phyloP scores from a whole-genome alignment of 2,113 vertebrate genomes.

The Lophotis ruficrista region DNA sequence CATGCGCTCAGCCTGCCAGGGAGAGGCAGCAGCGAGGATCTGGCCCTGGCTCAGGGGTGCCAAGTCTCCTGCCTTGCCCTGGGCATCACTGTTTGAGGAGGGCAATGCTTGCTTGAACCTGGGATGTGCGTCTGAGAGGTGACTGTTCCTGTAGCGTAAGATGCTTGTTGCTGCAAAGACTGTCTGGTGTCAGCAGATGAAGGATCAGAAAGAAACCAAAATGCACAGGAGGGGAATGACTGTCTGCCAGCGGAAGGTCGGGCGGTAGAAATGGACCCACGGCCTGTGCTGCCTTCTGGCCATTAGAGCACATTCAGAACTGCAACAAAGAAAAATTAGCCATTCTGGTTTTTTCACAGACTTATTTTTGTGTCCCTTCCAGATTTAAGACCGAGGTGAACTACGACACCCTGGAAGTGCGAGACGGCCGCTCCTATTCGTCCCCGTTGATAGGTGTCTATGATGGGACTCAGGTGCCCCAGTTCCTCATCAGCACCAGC shows the following conservation, averaged over 20 bases:
- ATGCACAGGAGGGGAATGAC: rapidly evolving
- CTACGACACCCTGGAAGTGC: slow-evolving; percentile 93
- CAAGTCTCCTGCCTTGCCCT: not conserved
- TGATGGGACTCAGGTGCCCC: slow-evolving; percentile 97
- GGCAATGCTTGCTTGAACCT: not conserved
- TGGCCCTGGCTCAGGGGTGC: rapidly evolving
- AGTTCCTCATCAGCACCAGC: slow-evolving; percentile 99
- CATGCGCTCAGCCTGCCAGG: not conserved
- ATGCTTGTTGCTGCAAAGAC: not conserved
- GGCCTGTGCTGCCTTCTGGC: not conserved
- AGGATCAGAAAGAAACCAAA: not conserved
- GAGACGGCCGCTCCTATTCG: slow-evolving; percentile 92
- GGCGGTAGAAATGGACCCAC: rapidly evolving
- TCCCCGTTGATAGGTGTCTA: slow-evolving; percentile 93
- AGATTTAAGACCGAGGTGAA: slow-evolving; percentile 98
- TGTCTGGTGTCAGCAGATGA: not conserved
- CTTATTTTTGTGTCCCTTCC: not conserved
- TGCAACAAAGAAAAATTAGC: rapidly evolving
- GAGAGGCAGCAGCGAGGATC: not conserved
- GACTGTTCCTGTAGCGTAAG: rapidly evolving
- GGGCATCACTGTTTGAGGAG: not conserved
- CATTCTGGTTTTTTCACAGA: not conserved
- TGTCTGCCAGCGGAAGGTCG: too few species aligned
- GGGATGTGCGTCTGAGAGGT: not conserved
- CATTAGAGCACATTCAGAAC: rapidly evolving